phyloP scores from a whole-genome alignment of 2,888 invertebrate species.

The Brachypterus glaber region DNA sequence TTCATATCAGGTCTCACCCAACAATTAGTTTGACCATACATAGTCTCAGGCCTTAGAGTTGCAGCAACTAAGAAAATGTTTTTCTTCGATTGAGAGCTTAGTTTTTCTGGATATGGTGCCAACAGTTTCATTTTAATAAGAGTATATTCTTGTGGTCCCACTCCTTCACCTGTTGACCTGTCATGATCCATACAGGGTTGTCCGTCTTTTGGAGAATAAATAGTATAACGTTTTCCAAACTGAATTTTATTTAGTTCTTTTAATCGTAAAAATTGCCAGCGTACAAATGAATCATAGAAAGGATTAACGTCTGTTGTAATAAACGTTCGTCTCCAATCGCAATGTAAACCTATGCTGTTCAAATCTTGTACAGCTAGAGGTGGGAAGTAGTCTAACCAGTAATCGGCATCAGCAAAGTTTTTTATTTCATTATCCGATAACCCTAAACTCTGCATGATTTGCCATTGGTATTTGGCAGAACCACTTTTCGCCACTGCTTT shows the following conservation, averaged over 20 bases:
- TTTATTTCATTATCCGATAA: slow-evolving; percentile 84
- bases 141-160: slow-evolving; percentile 97
- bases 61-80: slow-evolving; percentile 86
- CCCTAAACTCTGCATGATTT: slow-evolving; percentile 94
- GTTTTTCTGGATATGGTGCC: slow-evolving; percentile 59
- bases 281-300: slow-evolving; percentile 94
- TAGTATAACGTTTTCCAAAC: slow-evolving; percentile 94
- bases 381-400: slow-evolving; percentile 98
- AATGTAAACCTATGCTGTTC: slow-evolving; percentile 81
- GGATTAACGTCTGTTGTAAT: slow-evolving; percentile 97
- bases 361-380: slow-evolving; percentile 81
- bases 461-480: slow-evolving; percentile 90
- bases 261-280: slow-evolving; percentile 90
- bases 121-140: slow-evolving; percentile 85
- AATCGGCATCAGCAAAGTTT: slow-evolving; percentile 77
- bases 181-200: slow-evolving; percentile 99
- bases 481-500: slow-evolving; percentile 92
- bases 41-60: slow-evolving; percentile 96
- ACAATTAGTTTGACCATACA: slow-evolving; percentile 99
- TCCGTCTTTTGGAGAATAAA: slow-evolving; percentile 91
- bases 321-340: slow-evolving; percentile 97
- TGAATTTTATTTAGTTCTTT: slow-evolving; percentile 81
- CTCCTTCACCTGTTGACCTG: slow-evolving; percentile 90
- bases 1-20: slow-evolving; percentile 94
- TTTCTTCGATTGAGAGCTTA: slow-evolving; percentile 54